Conservation (phyloP, 2,888 invertebrate species). For the Eupeodes latifasciatus region DNA sequence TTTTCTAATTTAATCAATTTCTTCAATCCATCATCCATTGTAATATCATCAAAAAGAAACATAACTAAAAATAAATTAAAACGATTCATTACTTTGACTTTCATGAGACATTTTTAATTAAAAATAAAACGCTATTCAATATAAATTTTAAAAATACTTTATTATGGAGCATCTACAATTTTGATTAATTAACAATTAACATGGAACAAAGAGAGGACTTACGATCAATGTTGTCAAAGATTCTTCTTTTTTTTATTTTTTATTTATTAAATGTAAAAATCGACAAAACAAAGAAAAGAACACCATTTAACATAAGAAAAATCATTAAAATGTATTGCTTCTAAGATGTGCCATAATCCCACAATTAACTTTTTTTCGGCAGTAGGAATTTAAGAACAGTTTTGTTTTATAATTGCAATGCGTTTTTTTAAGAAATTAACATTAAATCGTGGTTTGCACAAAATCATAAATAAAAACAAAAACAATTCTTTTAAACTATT, state of each 20-base stretch:
- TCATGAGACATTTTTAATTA: too few species aligned
- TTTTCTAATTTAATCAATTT: too few species aligned
- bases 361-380: conserved; percentile 22
- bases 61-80: too few species aligned
- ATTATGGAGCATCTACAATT: conserved; percentile 62
- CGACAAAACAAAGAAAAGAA: conserved; percentile 31
- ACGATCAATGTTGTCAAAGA: conserved; percentile 24
- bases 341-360: conserved; percentile 18
- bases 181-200: conserved; percentile 68
- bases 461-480: neutral
- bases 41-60: too few species aligned
- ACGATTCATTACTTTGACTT: too few species aligned
- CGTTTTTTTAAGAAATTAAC: conserved; percentile 21
- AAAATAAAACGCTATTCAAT: neutral
- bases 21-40: too few species aligned
- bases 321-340: neutral
- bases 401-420: conserved; percentile 24
- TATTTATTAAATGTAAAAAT: conserved; percentile 15
- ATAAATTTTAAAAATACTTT: conserved; percentile 59
- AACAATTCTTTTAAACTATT: conserved; percentile 41
- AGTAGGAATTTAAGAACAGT: conserved; percentile 36
- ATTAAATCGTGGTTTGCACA: neutral
- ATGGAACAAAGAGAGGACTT: conserved; percentile 50
- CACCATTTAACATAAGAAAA: conserved; percentile 13
- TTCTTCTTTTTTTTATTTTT: conserved; percentile 1